These are phyloP conservation scores for Ammospiza caudacuta DNA, from an alignment of 2,113 vertebrate genomes.

Conservation along the genomic window DNA sequence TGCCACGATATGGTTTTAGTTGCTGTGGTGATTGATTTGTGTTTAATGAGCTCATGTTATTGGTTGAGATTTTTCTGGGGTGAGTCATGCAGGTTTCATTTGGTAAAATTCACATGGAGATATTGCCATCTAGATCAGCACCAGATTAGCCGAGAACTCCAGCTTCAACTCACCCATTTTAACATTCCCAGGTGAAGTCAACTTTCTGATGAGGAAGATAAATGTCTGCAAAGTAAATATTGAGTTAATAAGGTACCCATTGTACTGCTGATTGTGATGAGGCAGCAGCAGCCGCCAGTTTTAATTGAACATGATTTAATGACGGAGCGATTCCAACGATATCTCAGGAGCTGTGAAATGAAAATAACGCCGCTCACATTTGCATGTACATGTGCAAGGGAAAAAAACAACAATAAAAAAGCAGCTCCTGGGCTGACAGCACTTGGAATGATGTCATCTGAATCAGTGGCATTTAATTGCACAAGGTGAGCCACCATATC, in stretches of 20 bases:
- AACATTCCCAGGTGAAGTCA: constrained; percentile 52
- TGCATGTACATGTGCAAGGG: neutral
- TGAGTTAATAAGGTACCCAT: constrained; percentile 46
- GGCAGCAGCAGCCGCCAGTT: neutral
- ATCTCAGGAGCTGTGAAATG: constrained; percentile 15
- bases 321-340: constrained; percentile 3
- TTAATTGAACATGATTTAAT: constrained; percentile 65
- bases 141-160: constrained; percentile 27
- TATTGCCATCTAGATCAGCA: constrained; percentile 52
- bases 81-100: constrained; percentile 48
- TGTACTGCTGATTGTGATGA: constrained; percentile 47
- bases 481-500: neutral
- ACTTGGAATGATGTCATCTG: neutral
- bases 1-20: constrained; percentile 13
- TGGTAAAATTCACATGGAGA: constrained; percentile 28
- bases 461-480: neutral
- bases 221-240: constrained; percentile 52
- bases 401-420: neutral
- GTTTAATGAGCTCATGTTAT: constrained; percentile 63
- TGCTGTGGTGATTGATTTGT: constrained; percentile 51
- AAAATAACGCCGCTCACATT: constrained; percentile 20
- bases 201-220: constrained; percentile 55
- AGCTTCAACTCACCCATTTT: constrained; percentile 33
- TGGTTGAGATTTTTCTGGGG: constrained; percentile 56
- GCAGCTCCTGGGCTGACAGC: neutral